phyloP scores from a whole-genome alignment of 53 echinoderm and acorn worm genomes.

The Temnopleurus reevesii region DNA sequence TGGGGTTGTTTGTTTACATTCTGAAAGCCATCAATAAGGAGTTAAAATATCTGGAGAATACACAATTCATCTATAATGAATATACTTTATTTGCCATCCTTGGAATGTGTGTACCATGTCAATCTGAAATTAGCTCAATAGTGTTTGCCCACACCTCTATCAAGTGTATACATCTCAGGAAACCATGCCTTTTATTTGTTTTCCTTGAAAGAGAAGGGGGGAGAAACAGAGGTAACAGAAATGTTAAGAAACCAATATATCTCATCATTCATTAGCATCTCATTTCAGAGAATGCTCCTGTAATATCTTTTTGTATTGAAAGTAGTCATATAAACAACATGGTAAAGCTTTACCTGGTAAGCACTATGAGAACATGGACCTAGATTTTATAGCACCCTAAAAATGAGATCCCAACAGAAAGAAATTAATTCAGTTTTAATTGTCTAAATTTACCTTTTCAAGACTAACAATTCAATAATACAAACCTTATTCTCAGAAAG shows the following conservation, averaged over 20 bases:
- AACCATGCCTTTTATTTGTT: background rate
- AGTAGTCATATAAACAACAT: too few relatives aligned
- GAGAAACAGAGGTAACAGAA: background rate
- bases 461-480: too few relatives aligned
- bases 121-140: background rate
- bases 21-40: background rate
- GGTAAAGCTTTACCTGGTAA: too few relatives aligned
- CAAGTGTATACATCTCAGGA: background rate
- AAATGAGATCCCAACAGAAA: too few relatives aligned
- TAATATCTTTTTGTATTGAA: background rate
- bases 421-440: too few relatives aligned
- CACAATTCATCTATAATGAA: background rate
- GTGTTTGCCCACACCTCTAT: background rate
- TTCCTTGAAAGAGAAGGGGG: background rate
- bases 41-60: background rate
- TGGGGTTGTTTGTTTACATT: too few relatives aligned
- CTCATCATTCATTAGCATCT: background rate
- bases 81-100: background rate
- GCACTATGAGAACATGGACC: too few relatives aligned
- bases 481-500: too few relatives aligned
- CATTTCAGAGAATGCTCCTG: background rate
- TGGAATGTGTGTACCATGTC: background rate
- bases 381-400: too few relatives aligned
- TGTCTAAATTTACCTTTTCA: too few relatives aligned
- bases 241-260: background rate